A percentile compares a stretch with the other conserved stretches of the same genome.
These are phyloP conservation scores for Athalia circularis DNA, from an alignment of 2,888 invertebrate species.

Conservation along the genomic window DNA sequence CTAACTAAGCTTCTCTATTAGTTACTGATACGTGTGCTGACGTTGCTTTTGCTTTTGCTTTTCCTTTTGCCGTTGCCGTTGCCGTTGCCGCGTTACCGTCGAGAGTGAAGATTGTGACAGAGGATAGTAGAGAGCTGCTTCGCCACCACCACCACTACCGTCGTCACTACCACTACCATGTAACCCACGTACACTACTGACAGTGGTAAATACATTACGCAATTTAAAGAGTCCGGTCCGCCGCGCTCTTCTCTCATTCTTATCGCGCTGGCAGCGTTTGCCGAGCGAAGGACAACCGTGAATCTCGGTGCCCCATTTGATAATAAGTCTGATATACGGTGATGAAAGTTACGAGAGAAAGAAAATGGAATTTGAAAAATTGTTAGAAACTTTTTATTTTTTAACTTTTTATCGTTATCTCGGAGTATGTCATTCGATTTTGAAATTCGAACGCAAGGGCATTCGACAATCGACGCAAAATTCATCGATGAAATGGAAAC, in stretches of 20 bases:
- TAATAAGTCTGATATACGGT: not conserved
- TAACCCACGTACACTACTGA: conserved; percentile 9
- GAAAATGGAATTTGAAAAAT: no score
- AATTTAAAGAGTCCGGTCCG: conserved; percentile 6
- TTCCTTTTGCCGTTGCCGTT: not conserved
- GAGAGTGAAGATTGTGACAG: conserved; percentile 32
- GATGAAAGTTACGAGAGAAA: no score
- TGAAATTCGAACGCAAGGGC: no score
- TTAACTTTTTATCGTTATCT: no score
- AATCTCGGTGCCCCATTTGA: conserved; percentile 12
- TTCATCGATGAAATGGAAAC: no score
- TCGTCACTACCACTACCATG: not conserved
- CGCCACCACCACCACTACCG: not conserved
- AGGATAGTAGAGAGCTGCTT: conserved; percentile 16
- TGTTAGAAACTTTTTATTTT: no score
- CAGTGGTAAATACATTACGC: conserved; percentile 35
- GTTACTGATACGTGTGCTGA: not conserved
- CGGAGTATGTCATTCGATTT: no score
- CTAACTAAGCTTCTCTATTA: not conserved
- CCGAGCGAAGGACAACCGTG: not conserved
- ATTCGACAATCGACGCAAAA: no score
- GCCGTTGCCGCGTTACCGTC: not conserved
- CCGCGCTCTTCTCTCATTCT: conserved; percentile 17
- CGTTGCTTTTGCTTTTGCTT: not conserved
- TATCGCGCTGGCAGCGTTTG: conserved; percentile 23